Evolutionary conservation across 1,140 invertebrate genomes (phyloP), one percentile per base, ranked within the genome.

Genomic region (Choristoneura fumiferana): DNA sequence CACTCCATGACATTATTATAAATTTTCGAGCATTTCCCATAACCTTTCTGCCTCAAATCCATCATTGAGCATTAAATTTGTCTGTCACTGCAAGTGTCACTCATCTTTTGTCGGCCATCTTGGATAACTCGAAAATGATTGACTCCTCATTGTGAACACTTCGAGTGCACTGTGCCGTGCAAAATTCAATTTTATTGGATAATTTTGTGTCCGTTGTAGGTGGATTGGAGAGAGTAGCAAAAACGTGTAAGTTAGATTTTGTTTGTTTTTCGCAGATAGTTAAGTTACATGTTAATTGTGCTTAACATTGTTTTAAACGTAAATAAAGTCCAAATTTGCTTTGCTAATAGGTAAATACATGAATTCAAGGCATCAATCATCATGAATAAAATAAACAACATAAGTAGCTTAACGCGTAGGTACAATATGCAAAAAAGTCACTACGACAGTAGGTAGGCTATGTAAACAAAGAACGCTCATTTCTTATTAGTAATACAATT

Each of bases 41-140:
- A 49, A 45, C 40, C 40, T 65, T 78, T 75, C 58, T 67, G 59
- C 70, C 6, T 29, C 58, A 69, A 75, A 81, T 82, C 75, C 76
- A 80, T 83, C 73, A 82, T 71, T 12, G 43, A 63, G 68, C 70
- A 76, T 73, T 68, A 77, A 86, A 82, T 86, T 84, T 86, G 83
- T 86, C 81, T 64, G 63, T 60, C 57, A 68, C 72, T 73, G 65
- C 40, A 56, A 62, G 29, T 43, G 63, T 40, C 22, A 29, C 22
- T 29, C 22, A 6, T 29, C 22, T 29, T 29, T 54, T 54, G 52
- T 54, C 33, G 10, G 52, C 34, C 34, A 65, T 76, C 71, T 71
- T 67, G 58, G 13, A 69, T 83, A 84, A 87, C 83, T 65, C 65
- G 69, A 81, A 76, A 84, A 87, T 84, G 81, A 87, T 87, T 87